Conservation (phyloP, 2,888 invertebrate genomes). For the Iselma pallidipennis region DNA sequence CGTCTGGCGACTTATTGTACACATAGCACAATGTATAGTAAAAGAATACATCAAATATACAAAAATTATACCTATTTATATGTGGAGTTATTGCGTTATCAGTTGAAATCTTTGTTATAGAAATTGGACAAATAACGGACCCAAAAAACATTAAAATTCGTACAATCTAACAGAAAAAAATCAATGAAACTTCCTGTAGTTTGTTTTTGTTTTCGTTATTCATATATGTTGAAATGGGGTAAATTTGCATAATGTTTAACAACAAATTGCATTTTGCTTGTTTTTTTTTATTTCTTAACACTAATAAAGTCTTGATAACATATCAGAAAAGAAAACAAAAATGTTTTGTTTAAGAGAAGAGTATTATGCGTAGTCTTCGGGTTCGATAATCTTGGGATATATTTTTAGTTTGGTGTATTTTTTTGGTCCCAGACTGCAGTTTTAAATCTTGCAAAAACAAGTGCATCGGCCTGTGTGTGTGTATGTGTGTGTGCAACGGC, state of each 20-base stretch:
- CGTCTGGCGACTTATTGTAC: constrained; percentile 46
- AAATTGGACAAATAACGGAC: too few relatives aligned
- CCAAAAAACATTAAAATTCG: too few relatives aligned
- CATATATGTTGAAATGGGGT: not conserved
- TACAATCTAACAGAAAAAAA: too few relatives aligned
- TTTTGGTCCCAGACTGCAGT: constrained; percentile 35
- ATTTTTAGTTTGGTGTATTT: constrained; percentile 44
- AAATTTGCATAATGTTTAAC: not conserved
- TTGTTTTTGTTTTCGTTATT: not conserved
- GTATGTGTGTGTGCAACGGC: not conserved
- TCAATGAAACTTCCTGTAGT: not conserved
- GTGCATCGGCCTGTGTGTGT: constrained; percentile 52
- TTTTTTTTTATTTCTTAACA: too few relatives aligned
- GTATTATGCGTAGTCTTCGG: constrained; percentile 12
- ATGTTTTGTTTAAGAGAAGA: constrained; percentile 13
- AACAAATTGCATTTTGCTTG: not conserved
- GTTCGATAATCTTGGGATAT: constrained; percentile 35
- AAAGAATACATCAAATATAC: not conserved
- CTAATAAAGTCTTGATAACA: not conserved
- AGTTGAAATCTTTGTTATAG: too few relatives aligned
- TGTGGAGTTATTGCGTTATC: too few relatives aligned
- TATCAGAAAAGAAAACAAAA: not conserved
- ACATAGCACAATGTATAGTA: constrained; percentile 17
- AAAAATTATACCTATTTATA: not conserved
- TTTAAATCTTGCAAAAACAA: constrained; percentile 50